Base-by-base conservation (phyloP, 2,888 invertebrate species). In the Pseudoips prasinana region DNA sequence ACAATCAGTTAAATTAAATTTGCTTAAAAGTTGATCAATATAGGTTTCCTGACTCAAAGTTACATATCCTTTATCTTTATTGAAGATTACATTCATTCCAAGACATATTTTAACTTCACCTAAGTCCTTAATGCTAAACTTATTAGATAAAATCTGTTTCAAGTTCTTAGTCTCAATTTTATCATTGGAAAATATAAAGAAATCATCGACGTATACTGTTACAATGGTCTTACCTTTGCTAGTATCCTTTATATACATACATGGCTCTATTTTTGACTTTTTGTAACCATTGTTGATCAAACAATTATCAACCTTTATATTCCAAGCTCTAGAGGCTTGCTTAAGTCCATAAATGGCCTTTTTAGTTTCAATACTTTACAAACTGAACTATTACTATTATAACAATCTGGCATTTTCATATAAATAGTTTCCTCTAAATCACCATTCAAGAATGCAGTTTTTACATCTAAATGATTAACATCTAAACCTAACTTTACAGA, bases 1-100 rank as follows among this genome's bases (percentile, higher is more conserved):
- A 38, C 51, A 46, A 1, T 54, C 10, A 8, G 7, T 19, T 39
- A 57, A 40, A 14, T 44, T 10, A 32, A 53, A 53, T 37, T 33
- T 52, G 1, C 2, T 7, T 8, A 50, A 35, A 5, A 29, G 35
- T 25, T n/a, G 26, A 5, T n/a, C n/a, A n/a, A n/a, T n/a, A n/a
- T n/a, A n/a, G n/a, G n/a, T n/a, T n/a, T n/a, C n/a, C n/a, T n/a
- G n/a, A n/a, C n/a, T n/a, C n/a, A n/a, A n/a, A n/a, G n/a, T n/a
- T n/a, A n/a, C 19, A 23, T 14, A 27, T 17, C 10, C 8, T 23
- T 22, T 5, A 10, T 10, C 6, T 27, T 36, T 27, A 30, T 30
- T 7, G 7, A 26, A 7, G 0, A 2, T 29, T 7, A 39, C 26
- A 14, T 10, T 33, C 29, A 39, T 29, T 0, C 33, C 44, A 3